A percentile compares a stretch with the other conserved stretches of the same genome.
Conservation (phyloP, 2,888 invertebrate genomes). For the Gymnocheta viridis region DNA sequence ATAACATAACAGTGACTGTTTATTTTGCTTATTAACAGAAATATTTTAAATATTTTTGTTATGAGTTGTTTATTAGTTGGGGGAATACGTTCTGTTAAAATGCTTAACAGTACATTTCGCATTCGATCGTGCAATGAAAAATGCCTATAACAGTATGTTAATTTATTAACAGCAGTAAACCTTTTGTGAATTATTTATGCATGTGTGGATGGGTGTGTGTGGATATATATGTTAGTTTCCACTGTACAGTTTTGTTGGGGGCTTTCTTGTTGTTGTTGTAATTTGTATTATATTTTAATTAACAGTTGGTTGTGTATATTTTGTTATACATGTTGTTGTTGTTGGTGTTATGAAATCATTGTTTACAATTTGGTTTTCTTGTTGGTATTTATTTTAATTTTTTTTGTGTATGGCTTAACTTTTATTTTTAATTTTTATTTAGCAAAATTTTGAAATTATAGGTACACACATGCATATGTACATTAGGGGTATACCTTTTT, state of each 20-base stretch:
- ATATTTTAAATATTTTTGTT: slow-evolving; percentile 72
- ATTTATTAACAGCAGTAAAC: slow-evolving; percentile 17
- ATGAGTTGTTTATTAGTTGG: slow-evolving; percentile 68
- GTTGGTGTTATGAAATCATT: slow-evolving; percentile 44
- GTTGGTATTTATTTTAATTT: background rate
- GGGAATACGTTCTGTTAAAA: slow-evolving; percentile 63
- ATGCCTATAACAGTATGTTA: slow-evolving; percentile 20
- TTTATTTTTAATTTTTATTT: slow-evolving; percentile 14
- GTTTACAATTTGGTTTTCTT: slow-evolving; percentile 38
- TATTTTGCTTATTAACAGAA: slow-evolving; percentile 58
- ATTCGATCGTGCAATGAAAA: slow-evolving; percentile 9
- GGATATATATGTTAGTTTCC: background rate
- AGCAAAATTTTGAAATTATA: slow-evolving; percentile 6
- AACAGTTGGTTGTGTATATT: slow-evolving; percentile 25
- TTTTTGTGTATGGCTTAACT: slow-evolving; percentile 1
- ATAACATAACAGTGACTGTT: slow-evolving; percentile 55
- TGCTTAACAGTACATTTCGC: slow-evolving; percentile 15
- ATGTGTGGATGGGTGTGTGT: background rate
- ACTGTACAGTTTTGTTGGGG: slow-evolving; percentile 44
- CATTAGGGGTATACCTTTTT: too few species aligned
- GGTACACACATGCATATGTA: background rate
- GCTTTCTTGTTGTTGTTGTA: background rate
- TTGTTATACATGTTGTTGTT: slow-evolving; percentile 6
- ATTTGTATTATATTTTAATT: slow-evolving; percentile 27
- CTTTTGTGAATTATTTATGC: background rate